Base-by-base conservation (phyloP, 1,140 invertebrate genomes). In the Drosophila guanche region DNA sequence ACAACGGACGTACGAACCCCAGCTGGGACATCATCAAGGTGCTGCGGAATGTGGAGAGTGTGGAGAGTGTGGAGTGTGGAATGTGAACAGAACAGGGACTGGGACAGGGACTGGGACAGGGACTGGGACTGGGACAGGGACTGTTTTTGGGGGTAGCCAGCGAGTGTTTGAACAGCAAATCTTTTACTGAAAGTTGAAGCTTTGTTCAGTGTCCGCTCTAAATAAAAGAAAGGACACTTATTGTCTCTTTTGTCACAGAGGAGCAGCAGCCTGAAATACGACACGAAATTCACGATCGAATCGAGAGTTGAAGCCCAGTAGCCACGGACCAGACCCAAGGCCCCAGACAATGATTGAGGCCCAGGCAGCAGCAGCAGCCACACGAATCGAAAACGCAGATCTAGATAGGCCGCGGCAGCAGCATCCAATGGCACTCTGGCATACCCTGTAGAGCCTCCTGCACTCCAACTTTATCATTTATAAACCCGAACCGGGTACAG, bases 211-310 rank as follows among this genome's bases (percentile, higher is more conserved):
- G 16, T 20, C 16, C 16, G 16, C 71, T 66, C 69, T 14, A 65
- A 57, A 66, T 54, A 46, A 67, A 51, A 16, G 45, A 62, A 51
- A 22, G 45, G 62, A 62, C 16, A 20, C 16, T 20, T 68, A 71
- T 63, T 84, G 80, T 84, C 66, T 75, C 71, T 42, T 68, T 65
- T 74, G 61, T 71, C 61, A 46, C 45, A 72, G 60, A 63, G 60
- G 45, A 52, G 23, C 45, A 23, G 42, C 57, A 56, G 22, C 60
- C 40, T 85, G 79, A 79, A 85, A 84, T 76, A 50, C 14, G 80
- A 84, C 42, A 55, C 45, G 71, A n/a, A n/a, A 45, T 60, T 66
- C 79, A 79, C 79, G 77, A 78, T 48, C 54, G 23, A 48, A 67
- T 51, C 50, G 37, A 43, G 37, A 50, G 46, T 43, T 54, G 48